Evolutionary conservation across 2,797 vertebrate genomes (phyloP), one percentile per base, ranked within the genome.

Genomic region (Balearica regulorum): DNA sequence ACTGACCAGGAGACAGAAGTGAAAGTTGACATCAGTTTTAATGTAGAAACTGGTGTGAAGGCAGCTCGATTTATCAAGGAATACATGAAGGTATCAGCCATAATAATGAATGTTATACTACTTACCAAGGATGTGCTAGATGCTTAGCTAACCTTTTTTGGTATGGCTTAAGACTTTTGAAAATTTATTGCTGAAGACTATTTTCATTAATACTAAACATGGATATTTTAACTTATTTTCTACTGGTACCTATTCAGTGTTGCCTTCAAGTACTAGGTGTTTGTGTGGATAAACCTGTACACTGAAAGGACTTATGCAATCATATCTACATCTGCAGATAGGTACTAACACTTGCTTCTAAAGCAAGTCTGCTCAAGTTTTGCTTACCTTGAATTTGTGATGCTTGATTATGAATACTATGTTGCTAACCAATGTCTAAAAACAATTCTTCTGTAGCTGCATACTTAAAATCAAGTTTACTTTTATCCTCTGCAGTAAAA

Each of bases 11-110:
- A 99, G 98, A 99, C 99, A 0, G 99, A 99, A 81, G 99, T 99
- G 55, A 99, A 99, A 98, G 99, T 99, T 80, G 99, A 99, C 98
- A 99, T 99, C 98, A 99, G 99, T 97, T 99, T 99, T 96, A 99
- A 99, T 61, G 99, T 99, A 93, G 99, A 99, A 98, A 99, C 99
- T 35, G 99, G 99, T 41, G 99, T 99, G 83, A 99, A 99, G 98
- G 99, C 99, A 70, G 99, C 99, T 33, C 98, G 98, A 96, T 99
- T 99, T 97, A 99, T 99, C 96, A 99, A 99, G 98, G 99, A 99
- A 86, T 99, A 99, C 76, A 98, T 99, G 92, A 99, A 99, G 99
- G 99, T 99, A 98, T 83, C 57, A 69, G 41, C 18, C 14, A 2
- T 22, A 10, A 10, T 48, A 64, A 49, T 89, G n/a, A 46, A 55